Percentiles rank a stretch among this genome's conserved stretches.
Conservation (phyloP, 2,113 vertebrate species). For the Opisthocomus hoazin region DNA sequence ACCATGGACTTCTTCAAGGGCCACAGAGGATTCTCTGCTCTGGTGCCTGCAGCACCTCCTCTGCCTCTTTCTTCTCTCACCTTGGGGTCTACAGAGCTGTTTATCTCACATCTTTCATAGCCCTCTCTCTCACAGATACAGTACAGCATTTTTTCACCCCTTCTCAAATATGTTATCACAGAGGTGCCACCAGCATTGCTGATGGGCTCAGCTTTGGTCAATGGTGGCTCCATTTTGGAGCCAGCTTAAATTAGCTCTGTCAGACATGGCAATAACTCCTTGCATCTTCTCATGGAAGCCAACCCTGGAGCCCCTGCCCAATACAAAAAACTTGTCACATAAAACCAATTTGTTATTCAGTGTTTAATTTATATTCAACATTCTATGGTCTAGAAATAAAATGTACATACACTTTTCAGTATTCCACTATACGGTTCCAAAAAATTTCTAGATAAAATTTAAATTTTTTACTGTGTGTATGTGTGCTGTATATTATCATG, state of each 20-base stretch:
- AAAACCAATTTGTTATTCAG: no score
- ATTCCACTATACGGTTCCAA: neutral
- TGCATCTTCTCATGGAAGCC: neutral
- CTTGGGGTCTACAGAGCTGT: neutral
- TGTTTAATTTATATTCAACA: neutral
- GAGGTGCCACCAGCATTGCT: neutral
- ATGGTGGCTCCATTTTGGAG: accelerated
- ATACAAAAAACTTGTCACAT: no score
- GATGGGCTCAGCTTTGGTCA: neutral
- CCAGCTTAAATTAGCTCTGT: neutral
- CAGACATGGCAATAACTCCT: neutral
- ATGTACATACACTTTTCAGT: neutral
- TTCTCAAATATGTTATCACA: neutral
- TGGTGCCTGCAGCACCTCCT: accelerated
- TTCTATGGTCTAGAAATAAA: neutral
- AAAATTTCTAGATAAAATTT: neutral
- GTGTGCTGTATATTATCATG: neutral
- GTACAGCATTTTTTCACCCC: neutral
- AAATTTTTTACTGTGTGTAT: neutral
- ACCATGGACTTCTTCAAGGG: neutral
- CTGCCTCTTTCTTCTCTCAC: neutral
- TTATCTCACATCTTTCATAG: neutral
- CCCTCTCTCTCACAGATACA: neutral
- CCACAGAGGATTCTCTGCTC: neutral
- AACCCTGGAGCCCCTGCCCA: neutral